Conservation (phyloP, 2,797 vertebrate genomes). For the Pipistrellus kuhlii region DNA sequence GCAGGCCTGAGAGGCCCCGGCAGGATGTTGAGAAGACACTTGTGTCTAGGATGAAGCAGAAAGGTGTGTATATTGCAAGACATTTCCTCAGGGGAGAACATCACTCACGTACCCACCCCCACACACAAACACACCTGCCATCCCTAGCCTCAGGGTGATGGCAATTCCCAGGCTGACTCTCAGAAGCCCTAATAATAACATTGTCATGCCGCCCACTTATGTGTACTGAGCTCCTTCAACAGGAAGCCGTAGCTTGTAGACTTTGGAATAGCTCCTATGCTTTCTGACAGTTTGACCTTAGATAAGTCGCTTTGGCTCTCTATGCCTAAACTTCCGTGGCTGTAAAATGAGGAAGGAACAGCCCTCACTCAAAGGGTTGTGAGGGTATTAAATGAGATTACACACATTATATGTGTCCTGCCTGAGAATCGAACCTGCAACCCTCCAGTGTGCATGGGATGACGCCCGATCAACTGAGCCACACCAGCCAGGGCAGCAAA, state of each 20-base stretch:
- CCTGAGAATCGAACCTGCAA: too few species aligned
- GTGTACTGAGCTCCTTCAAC: background rate
- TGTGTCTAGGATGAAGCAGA: conserved; percentile 42
- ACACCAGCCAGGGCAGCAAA: too few species aligned
- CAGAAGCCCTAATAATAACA: background rate
- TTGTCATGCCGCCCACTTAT: background rate
- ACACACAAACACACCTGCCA: background rate
- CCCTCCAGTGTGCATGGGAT: background rate
- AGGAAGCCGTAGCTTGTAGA: background rate
- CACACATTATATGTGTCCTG: background rate
- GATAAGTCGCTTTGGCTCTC: background rate
- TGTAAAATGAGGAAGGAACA: background rate
- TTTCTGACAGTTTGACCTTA: background rate
- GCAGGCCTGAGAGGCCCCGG: background rate
- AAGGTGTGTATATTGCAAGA: background rate
- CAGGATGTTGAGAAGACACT: conserved; percentile 77
- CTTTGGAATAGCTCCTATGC: background rate
- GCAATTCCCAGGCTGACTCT: conserved; percentile 55
- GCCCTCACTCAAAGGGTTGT: background rate
- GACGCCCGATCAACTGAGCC: too few species aligned
- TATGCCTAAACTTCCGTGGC: background rate
- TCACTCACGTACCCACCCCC: background rate
- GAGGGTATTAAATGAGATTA: background rate
- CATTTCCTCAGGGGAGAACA: conserved; percentile 14
- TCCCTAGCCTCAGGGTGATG: conserved; percentile 38